Evolutionary conservation across 2,797 vertebrate species (phyloP).

Genomic region (Adrianichthys oophorus): DNA sequence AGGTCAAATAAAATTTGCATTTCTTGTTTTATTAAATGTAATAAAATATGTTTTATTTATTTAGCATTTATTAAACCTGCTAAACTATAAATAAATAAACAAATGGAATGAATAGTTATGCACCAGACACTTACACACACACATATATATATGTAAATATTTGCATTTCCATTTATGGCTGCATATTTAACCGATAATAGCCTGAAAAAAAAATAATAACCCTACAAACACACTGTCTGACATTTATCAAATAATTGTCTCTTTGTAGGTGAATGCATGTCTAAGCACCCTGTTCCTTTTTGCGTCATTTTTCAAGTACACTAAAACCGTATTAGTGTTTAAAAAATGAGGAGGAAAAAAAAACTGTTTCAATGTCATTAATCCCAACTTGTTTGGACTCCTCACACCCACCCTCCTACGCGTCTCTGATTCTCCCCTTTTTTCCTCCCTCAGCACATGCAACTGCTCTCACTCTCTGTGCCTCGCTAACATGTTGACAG

Average conservation of each 20-base stretch:
- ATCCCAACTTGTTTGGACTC: slow-evolving; percentile 73
- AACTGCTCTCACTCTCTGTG: slow-evolving; percentile 59
- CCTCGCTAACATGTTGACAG: slow-evolving; percentile 79
- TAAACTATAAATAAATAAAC: no score
- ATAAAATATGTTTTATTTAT: slow-evolving; percentile 20
- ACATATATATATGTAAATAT: neutral
- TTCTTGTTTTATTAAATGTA: slow-evolving; percentile 9
- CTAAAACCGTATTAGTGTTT: slow-evolving; percentile 50
- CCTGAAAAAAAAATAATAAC: slow-evolving; percentile 28
- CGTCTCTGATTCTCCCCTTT: slow-evolving; percentile 54
- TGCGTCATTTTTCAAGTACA: slow-evolving; percentile 52
- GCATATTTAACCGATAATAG: slow-evolving; percentile 30
- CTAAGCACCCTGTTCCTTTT: slow-evolving; percentile 33
- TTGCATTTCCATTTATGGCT: slow-evolving; percentile 7
- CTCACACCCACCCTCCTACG: slow-evolving; percentile 56
- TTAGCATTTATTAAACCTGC: slow-evolving; percentile 42
- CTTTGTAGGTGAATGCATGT: slow-evolving; percentile 54
- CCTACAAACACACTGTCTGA: slow-evolving; percentile 28
- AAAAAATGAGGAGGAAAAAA: slow-evolving; percentile 32
- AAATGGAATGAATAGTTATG: no score
- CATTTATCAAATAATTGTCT: slow-evolving; percentile 47
- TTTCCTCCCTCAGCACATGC: slow-evolving; percentile 49
- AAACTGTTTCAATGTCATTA: slow-evolving; percentile 66
- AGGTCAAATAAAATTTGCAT: slow-evolving; percentile 60
- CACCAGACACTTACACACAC: no score